Percentiles rank a stretch among this genome's conserved stretches.
Evolutionary conservation across 2,113 vertebrate species (phyloP).

Genomic region (Misgurnus mizolepis): DNA sequence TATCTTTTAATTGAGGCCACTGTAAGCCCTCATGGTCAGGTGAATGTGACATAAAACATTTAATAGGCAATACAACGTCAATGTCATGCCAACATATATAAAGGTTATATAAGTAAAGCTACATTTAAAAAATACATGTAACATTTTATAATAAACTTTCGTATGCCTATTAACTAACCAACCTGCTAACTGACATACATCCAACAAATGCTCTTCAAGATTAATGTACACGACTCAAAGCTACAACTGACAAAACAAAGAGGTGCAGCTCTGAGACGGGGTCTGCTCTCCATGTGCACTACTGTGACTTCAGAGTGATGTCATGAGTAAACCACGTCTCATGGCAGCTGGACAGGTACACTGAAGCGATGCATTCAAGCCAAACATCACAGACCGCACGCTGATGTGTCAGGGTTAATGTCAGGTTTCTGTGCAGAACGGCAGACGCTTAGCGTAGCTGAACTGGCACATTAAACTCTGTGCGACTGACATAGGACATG

Average conservation of each 20-base stretch:
- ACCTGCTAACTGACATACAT: not conserved
- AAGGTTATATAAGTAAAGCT: not conserved
- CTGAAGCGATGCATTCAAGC: constrained; percentile 30
- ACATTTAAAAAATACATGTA: not conserved
- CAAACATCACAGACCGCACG: constrained; percentile 52
- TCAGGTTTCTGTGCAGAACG: constrained; percentile 51
- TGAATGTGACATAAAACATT: constrained; percentile 39
- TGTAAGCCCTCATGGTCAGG: constrained; percentile 8
- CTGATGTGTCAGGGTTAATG: constrained; percentile 39
- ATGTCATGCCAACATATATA: not conserved
- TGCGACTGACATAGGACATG: constrained; percentile 41
- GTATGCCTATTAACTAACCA: too few species aligned
- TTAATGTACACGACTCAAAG: not conserved
- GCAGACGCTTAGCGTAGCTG: constrained; percentile 37
- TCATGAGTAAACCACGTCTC: constrained; percentile 56
- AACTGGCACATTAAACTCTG: constrained; percentile 14
- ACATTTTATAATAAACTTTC: not conserved
- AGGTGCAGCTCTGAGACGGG: constrained; percentile 38
- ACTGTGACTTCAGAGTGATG: constrained; percentile 61
- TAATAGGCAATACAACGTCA: constrained; percentile 6
- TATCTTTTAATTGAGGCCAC: constrained; percentile 19
- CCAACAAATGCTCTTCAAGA: constrained; percentile 2
- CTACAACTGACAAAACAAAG: constrained; percentile 19
- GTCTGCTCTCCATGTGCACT: constrained; percentile 51
- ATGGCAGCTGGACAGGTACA: constrained; percentile 55